Conservation (phyloP, 2,113 vertebrate genomes). For the Lethenteron reissneri region DNA sequence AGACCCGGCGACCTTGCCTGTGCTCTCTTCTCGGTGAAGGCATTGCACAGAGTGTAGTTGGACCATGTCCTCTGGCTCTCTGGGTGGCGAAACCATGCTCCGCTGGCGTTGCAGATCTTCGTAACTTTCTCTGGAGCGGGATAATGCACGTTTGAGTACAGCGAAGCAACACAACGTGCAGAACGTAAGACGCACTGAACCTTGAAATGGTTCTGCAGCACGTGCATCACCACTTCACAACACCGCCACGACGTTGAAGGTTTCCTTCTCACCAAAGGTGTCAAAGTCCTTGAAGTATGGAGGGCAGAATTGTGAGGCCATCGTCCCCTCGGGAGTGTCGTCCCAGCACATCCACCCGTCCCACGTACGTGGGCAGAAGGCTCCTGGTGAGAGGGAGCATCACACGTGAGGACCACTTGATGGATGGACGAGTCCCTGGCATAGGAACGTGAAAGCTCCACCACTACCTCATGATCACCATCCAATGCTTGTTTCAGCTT, state of each 20-base stretch:
- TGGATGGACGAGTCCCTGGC: no score
- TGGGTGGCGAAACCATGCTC: slow-evolving; percentile 75
- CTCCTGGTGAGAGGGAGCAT: slow-evolving; percentile 20
- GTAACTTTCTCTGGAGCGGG: slow-evolving; percentile 44
- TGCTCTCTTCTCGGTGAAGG: slow-evolving; percentile 54
- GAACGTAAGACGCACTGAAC: slow-evolving; percentile 1
- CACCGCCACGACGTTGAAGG: slow-evolving; percentile 3
- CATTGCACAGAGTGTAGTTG: slow-evolving; percentile 76
- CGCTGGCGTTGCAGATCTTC: slow-evolving; percentile 64
- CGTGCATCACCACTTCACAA: neutral
- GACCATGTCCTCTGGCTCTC: slow-evolving; percentile 83
- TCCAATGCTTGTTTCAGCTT: no score
- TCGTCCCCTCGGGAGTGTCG: slow-evolving; percentile 42
- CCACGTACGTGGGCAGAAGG: slow-evolving; percentile 54
- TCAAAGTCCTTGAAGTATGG: slow-evolving; percentile 84
- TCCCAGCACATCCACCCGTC: slow-evolving; percentile 84
- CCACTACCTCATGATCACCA: no score
- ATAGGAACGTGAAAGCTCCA: no score
- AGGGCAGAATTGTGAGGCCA: slow-evolving; percentile 44
- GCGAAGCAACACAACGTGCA: neutral
- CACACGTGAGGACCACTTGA: no score
- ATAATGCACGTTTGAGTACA: slow-evolving; percentile 5
- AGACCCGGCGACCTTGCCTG: slow-evolving; percentile 28
- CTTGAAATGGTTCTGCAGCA: neutral
- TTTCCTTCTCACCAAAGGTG: slow-evolving; percentile 35